Evolutionary conservation across 2,888 invertebrate genomes (phyloP), one percentile per base, ranked within the genome.

Genomic region (Cephus runcator): DNA sequence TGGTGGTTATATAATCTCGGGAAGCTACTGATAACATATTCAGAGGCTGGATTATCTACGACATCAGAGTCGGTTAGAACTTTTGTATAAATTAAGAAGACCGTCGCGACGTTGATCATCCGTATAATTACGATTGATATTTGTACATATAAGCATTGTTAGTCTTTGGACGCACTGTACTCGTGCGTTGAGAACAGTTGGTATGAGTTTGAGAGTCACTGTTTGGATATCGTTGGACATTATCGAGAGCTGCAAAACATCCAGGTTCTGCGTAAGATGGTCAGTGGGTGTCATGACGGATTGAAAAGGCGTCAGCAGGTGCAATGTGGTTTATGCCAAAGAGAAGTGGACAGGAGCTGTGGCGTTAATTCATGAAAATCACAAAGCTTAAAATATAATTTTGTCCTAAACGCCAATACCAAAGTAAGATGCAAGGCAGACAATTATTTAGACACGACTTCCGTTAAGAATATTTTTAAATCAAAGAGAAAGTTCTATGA

Each of bases 121-220:
- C 23, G 6, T 56, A 23, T 56, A 69, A 75, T 76, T 75, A 12
- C 56, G 73, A 79, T 71, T 75, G 75, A 33, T 12, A 35, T 35
- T 35, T 35, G 0, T 35, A 35, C 75, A 1, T 78, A n/a, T 6
- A 76, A 78, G 75, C 15, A 73, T 76, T 73, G 68, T 73, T 76
- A 31, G 34, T 73, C 69, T 69, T 30, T 40, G 11, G 4, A 33
- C n/a, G 74, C 30, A 56, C 34, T 36, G 76, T 75, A 11, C 12
- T 23, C 30, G 69, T 33, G 73, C 68, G 23, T 23, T 56, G 23
- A 23, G 56, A 56, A 56, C 23, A 23, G 23, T 56, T 56, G 56
- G 15, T 56, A 56, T 15, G 56, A 56, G 23, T 23, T 56, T 56
- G 56, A 56, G 56, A 56, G 15, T 56, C 56, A 56, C 56, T 56